Percentiles rank a stretch among this genome's conserved stretches.
Conservation (phyloP, 2,113 vertebrate species). For the Myrmophylax atrothorax region DNA sequence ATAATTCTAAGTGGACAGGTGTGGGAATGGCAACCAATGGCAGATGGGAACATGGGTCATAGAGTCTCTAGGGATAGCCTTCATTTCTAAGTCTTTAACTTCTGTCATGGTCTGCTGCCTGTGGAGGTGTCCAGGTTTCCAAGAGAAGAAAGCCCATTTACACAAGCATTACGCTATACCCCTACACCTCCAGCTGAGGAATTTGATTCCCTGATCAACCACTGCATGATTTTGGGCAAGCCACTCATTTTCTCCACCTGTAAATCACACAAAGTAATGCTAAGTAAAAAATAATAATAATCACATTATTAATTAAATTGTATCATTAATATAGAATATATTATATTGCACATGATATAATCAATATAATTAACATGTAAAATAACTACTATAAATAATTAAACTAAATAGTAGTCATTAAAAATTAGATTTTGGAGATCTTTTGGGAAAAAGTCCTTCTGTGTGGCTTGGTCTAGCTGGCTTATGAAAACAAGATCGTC, state of each 20-base stretch:
- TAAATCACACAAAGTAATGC: background rate
- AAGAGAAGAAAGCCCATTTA: background rate
- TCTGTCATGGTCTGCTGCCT: background rate
- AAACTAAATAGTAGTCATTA: background rate
- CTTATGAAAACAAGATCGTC: background rate
- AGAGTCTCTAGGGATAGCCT: background rate
- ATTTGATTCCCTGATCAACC: background rate
- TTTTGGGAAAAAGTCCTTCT: background rate
- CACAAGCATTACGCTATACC: background rate
- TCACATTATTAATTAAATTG: background rate
- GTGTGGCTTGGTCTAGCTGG: rapidly evolving
- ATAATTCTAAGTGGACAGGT: background rate
- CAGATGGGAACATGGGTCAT: background rate
- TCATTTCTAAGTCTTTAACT: background rate
- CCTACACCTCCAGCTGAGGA: background rate
- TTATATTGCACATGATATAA: background rate
- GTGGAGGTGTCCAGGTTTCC: background rate
- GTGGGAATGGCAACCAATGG: background rate
- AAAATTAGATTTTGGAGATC: background rate
- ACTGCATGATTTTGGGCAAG: background rate
- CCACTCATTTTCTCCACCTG: background rate
- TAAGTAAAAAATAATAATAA: background rate
- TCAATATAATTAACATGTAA: background rate
- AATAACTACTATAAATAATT: background rate
- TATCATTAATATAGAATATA: background rate